These are phyloP conservation scores for Cacatua alba DNA, from an alignment of 2,113 vertebrate species.

Conservation along the genomic window DNA sequence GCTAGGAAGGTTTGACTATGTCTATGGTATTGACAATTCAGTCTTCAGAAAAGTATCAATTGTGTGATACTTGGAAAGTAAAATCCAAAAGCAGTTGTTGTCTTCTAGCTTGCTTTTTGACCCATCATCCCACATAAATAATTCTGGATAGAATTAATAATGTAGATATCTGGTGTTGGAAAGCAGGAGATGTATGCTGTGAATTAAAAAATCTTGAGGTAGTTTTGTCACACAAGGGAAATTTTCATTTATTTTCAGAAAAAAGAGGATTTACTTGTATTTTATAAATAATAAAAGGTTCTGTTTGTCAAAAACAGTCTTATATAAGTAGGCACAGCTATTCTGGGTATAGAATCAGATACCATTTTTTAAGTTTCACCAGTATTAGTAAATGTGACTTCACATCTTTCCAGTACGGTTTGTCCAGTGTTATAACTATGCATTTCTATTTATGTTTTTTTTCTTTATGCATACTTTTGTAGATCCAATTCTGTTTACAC, in stretches of 20 bases:
- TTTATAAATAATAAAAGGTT: not conserved
- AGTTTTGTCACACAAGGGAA: not conserved
- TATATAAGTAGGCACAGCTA: not conserved
- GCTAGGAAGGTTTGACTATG: not conserved
- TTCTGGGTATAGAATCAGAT: not conserved
- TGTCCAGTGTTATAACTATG: not conserved
- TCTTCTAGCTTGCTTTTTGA: not conserved
- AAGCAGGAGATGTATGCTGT: not conserved
- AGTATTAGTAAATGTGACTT: not conserved
- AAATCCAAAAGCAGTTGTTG: not conserved
- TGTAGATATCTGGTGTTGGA: not conserved
- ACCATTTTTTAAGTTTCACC: not conserved
- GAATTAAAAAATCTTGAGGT: not conserved
- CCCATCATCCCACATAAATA: not conserved
- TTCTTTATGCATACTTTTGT: not conserved
- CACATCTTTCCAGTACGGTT: not conserved
- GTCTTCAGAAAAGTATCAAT: not conserved
- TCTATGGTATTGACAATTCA: not conserved
- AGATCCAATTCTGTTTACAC: not conserved
- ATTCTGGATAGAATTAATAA: conserved; percentile 4
- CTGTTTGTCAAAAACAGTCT: not conserved
- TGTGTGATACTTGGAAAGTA: not conserved
- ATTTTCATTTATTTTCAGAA: not conserved
- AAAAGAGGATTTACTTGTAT: not conserved
- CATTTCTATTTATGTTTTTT: not conserved